These are phyloP conservation scores for Apis laboriosa DNA, from an alignment of 1,140 invertebrate genomes.

Conservation along the genomic window DNA sequence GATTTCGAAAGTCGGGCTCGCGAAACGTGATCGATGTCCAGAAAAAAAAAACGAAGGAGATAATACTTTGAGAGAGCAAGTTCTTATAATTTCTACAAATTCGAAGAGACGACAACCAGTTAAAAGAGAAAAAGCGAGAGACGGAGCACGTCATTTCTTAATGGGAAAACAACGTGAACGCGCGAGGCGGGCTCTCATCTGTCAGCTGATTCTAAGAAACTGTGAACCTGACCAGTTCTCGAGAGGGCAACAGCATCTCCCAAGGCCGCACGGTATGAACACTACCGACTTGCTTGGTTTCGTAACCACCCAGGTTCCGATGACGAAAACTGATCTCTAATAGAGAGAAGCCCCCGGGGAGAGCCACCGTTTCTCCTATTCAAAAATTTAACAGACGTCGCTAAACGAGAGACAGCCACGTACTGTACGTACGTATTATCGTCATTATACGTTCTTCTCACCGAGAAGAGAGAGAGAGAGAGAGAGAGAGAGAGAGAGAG, in stretches of 20 bases:
- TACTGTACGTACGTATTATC: background rate
- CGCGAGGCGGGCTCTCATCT: slow-evolving; percentile 31
- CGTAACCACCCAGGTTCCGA: slow-evolving; percentile 28
- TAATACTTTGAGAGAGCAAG: too few relatives aligned
- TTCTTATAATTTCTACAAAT: background rate
- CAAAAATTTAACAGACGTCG: background rate
- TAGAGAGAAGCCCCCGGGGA: background rate
- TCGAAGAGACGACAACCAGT: too few relatives aligned
- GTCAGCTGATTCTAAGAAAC: slow-evolving; percentile 59
- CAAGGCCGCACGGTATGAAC: slow-evolving; percentile 52
- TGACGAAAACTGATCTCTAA: slow-evolving; percentile 28
- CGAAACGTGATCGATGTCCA: slow-evolving; percentile 27
- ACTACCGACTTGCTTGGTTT: background rate
- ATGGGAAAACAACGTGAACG: slow-evolving; percentile 50
- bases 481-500: background rate
- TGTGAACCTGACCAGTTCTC: slow-evolving; percentile 55
- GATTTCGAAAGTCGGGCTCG: slow-evolving; percentile 41
- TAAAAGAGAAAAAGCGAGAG: background rate
- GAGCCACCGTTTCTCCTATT: background rate
- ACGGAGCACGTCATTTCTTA: background rate
- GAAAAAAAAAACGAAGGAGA: background rate
- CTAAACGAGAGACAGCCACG: background rate
- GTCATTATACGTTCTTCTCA: background rate
- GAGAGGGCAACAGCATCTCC: slow-evolving; percentile 54
- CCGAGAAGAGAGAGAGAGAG: background rate